Evolutionary conservation across 2,888 invertebrate genomes (phyloP).

Genomic region (Seira musarum): DNA sequence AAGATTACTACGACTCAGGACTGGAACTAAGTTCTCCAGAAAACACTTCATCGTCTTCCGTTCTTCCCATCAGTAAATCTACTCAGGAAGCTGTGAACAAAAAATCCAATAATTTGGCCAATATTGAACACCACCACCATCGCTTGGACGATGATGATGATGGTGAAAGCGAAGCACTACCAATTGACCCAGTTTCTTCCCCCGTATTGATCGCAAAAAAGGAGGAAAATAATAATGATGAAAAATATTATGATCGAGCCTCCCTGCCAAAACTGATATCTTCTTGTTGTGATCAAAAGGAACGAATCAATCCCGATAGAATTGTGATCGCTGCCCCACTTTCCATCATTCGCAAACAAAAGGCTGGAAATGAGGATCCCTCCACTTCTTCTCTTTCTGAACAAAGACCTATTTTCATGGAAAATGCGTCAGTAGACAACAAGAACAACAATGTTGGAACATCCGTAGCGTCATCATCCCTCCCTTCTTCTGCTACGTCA

Average conservation of each 20-base stretch:
- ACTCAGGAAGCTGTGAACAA: conserved; percentile 11
- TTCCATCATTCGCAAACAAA: conserved; percentile 41
- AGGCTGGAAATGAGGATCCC: conserved; percentile 31
- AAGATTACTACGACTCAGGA: conserved; percentile 69
- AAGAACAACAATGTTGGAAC: too few relatives aligned
- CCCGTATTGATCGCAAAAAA: background rate
- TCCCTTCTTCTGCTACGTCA: conserved; percentile 38
- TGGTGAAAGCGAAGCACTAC: background rate
- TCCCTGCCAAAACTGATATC: conserved; percentile 52
- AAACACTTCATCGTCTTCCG: conserved; percentile 49
- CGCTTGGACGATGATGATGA: conserved; percentile 1
- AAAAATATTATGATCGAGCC: background rate
- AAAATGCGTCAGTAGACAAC: conserved; percentile 14
- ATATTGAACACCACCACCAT: too few relatives aligned
- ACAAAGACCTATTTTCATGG: conserved; percentile 4
- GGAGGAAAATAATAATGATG: conserved; percentile 19
- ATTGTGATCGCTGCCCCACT: conserved; percentile 57
- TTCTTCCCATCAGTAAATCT: background rate
- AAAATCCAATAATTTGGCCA: conserved; percentile 52
- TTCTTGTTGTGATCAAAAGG: background rate
- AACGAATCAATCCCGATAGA: conserved; percentile 30
- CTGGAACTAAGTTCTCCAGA: conserved; percentile 69
- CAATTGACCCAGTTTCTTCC: background rate
- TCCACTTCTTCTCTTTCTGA: conserved; percentile 24
- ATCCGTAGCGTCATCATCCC: conserved; percentile 30